Base-by-base conservation (phyloP, 2,797 vertebrate genomes). In the Uromys caudimaculatus region DNA sequence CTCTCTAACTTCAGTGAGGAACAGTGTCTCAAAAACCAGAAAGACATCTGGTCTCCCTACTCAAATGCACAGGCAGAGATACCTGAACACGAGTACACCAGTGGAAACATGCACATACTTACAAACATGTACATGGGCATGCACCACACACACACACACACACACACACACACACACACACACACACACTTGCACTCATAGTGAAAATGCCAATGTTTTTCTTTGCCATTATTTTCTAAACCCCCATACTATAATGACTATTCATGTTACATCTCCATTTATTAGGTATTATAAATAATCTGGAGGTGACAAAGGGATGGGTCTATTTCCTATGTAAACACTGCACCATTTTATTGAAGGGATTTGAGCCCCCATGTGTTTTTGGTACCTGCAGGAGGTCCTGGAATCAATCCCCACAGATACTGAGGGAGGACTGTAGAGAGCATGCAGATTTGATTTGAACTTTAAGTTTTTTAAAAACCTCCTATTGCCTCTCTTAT, bases 391-490 rank as follows among this genome's bases (percentile, higher is more conserved):
- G 4, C 10, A 77, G 32, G 71, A 14, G 7, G 3, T 83, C 44
- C 14, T 32, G 27, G 6, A 67, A 64, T 16, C 47, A 89, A 44
- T 47, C n/a, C 10, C 27, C 13, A 21, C 5, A 1, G 27, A 77
- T 56, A 27, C 16, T 10, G 6, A 83, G 29, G 50, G 38, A 56
- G 17, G 35, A 47, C 7, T 16, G 11, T 14, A 90, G 94, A 89
- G 56, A 91, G 44, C 3, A 56, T 24, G 78, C 71, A 89, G 17
- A 47, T 41, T 62, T 17, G 58, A 58, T 56, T 92, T 82, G 58
- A 88, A 89, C 52, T 52, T 84, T n/a, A 67, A 52, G 11, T 2
- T 91, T 96, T 85, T 56, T 58, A n/a, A 84, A 85, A 83, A 13
- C n/a, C 89, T 35, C 58, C 62, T 44, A 54, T 84, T 19, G 77